Evolutionary conservation across 2,113 vertebrate species (phyloP).

Genomic region (Myotis lucifugus): DNA sequence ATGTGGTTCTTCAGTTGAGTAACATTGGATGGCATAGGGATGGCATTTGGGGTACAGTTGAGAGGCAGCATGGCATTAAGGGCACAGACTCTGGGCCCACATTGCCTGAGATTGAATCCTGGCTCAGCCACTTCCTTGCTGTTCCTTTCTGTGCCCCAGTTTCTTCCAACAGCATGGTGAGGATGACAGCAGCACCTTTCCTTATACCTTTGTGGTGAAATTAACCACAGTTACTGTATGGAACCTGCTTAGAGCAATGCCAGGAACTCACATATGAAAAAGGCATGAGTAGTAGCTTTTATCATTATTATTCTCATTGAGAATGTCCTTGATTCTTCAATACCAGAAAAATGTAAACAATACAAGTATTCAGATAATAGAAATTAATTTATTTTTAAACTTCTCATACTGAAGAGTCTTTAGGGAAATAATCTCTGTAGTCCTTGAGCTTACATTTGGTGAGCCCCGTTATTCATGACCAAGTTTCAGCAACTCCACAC

Average conservation of each 20-base stretch:
- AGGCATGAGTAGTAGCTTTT: neutral
- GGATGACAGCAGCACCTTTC: neutral
- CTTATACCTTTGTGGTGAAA: neutral
- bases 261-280: neutral
- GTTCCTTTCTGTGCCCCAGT: neutral
- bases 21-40: neutral
- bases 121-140: neutral
- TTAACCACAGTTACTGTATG: neutral
- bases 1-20: neutral
- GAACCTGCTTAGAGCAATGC: neutral
- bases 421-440: neutral
- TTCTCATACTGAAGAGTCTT: neutral
- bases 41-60: neutral
- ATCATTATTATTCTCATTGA: neutral
- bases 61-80: neutral
- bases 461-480: neutral
- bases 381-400: slow-evolving; percentile 16
- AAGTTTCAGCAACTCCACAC: neutral
- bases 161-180: neutral
- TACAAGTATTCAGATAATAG: neutral
- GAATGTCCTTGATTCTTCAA: neutral
- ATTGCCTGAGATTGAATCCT: neutral
- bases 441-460: neutral
- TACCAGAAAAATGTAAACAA: neutral
- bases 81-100: neutral